Conservation (phyloP, 1,140 invertebrate species). For the Thereuonema tuberculata region DNA sequence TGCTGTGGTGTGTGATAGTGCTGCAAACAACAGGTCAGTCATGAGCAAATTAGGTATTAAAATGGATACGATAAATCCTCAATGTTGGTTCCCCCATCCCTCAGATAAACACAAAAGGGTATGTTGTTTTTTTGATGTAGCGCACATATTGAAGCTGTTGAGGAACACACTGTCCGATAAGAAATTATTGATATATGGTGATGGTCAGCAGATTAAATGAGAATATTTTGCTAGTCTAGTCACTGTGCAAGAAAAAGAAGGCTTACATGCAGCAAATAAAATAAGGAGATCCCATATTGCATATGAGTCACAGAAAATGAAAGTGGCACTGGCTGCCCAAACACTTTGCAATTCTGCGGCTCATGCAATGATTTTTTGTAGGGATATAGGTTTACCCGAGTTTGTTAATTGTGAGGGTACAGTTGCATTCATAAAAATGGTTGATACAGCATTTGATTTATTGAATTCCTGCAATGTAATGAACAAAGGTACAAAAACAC, state of each 20-base stretch:
- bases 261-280: slow-evolving; percentile 24
- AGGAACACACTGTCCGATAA: slow-evolving; percentile 21
- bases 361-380: background rate
- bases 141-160: slow-evolving; percentile 21
- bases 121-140: slow-evolving; percentile 12
- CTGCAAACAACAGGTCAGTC: too few species aligned
- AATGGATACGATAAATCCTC: background rate
- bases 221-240: slow-evolving; percentile 20
- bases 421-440: background rate
- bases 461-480: background rate
- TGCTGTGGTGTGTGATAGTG: too few species aligned
- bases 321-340: slow-evolving; percentile 19
- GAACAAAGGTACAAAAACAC: background rate
- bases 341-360: background rate
- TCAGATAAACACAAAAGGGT: background rate
- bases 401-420: background rate
- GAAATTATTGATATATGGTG: slow-evolving; percentile 10
- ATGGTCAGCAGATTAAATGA: slow-evolving; percentile 12
- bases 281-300: slow-evolving; percentile 23
- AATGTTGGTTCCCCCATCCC: background rate
- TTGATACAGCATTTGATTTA: background rate
- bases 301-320: slow-evolving; percentile 25
- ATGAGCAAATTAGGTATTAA: background rate
- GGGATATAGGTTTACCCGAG: background rate
- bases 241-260: slow-evolving; percentile 22